Percentiles rank a stretch among this genome's conserved stretches.
Evolutionary conservation across 2,113 vertebrate genomes (phyloP).

Genomic region (Phylloscopus trochilus): DNA sequence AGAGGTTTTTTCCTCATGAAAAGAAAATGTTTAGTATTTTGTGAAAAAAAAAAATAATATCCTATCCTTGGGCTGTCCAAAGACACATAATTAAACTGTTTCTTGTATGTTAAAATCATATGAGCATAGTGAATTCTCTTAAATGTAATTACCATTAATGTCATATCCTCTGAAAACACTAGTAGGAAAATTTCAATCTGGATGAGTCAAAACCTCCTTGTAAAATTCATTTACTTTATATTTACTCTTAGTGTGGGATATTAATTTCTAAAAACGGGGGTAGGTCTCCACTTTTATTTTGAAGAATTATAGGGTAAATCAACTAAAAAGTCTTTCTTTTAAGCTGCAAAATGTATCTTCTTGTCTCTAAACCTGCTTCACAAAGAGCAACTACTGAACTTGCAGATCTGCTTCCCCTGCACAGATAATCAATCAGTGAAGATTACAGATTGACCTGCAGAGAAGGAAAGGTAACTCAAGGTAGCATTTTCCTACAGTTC

Average conservation of each 20-base stretch:
- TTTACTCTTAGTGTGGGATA: not conserved
- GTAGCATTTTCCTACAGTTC: not conserved
- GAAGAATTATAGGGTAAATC: not conserved
- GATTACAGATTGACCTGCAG: not conserved
- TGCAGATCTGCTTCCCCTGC: not conserved
- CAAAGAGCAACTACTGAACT: not conserved
- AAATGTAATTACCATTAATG: not conserved
- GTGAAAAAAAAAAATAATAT: not conserved
- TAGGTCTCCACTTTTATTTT: not conserved
- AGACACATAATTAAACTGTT: not conserved
- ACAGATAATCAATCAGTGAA: not conserved
- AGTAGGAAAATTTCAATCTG: not conserved
- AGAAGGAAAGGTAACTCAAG: not conserved
- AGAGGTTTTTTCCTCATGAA: not conserved
- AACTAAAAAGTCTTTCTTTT: not conserved
- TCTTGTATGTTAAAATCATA: not conserved
- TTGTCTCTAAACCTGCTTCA: not conserved
- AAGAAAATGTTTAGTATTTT: not conserved
- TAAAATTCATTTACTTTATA: not conserved
- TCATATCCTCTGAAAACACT: not conserved
- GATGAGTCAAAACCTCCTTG: not conserved
- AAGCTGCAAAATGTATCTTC: not conserved
- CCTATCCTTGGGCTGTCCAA: not conserved
- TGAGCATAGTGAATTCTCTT: not conserved
- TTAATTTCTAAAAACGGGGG: not conserved